Evolutionary conservation across 2,797 vertebrate genomes (phyloP).

Genomic region (Anas georgica): DNA sequence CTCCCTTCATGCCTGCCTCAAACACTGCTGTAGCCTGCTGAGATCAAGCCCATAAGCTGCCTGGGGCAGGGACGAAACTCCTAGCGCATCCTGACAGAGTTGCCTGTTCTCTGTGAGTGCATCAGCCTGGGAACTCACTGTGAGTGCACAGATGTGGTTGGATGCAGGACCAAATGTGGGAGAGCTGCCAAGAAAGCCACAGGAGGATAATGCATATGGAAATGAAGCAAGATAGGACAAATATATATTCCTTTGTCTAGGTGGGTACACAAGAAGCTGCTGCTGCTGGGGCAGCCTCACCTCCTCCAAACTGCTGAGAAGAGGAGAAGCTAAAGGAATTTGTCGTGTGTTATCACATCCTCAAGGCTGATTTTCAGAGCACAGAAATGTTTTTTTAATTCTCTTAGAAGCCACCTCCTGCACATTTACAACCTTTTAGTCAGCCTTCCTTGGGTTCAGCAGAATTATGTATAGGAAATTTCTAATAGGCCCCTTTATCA

Average conservation of each 20-base stretch:
- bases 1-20: neutral
- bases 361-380: conserved; percentile 14
- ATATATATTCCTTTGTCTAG: neutral
- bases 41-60: neutral
- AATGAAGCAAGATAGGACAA: neutral
- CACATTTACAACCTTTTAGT: conserved; percentile 10
- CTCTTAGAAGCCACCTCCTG: conserved; percentile 1
- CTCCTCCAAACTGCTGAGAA: neutral
- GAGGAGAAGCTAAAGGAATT: conserved; percentile 3
- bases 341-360: conserved; percentile 19
- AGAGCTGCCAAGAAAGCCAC: neutral
- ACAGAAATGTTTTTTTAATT: neutral
- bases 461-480: conserved; percentile 7
- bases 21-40: neutral
- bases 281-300: neutral
- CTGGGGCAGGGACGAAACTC: neutral
- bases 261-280: neutral
- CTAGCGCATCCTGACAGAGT: neutral
- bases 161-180: neutral
- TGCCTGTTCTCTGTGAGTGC: neutral
- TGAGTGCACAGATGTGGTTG: neutral
- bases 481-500: neutral
- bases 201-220: neutral
- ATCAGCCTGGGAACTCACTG: rapidly evolving
- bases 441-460: neutral